Evolutionary conservation across 2,888 invertebrate genomes (phyloP).

Genomic region (Listrodromus nycthemerus): DNA sequence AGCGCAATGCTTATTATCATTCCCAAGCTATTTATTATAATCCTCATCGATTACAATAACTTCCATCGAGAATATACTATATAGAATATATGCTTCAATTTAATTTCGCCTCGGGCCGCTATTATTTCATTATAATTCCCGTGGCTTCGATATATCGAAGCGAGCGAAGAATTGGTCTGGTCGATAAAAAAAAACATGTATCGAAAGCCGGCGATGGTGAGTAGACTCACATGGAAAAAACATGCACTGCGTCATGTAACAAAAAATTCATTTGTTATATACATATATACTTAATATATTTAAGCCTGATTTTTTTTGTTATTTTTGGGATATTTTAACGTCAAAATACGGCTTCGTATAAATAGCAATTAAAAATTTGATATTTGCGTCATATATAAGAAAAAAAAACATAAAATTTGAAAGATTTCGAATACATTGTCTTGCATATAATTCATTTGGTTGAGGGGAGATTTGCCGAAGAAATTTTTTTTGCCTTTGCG

Average conservation of each 20-base stretch:
- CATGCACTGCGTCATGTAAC: not conserved
- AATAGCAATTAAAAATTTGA: not conserved
- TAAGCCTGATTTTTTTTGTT: not conserved
- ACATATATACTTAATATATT: too few relatives aligned
- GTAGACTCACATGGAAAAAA: not conserved
- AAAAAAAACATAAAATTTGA: not conserved
- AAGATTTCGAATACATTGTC: not conserved
- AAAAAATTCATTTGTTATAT: not conserved
- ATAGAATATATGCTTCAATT: constrained; percentile 32
- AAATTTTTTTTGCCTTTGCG: not conserved
- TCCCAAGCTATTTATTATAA: constrained; percentile 48
- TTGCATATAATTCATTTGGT: not conserved
- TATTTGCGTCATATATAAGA: not conserved
- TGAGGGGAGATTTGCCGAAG: too few relatives aligned
- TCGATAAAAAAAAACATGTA: not conserved
- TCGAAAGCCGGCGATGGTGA: not conserved
- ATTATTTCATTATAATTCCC: constrained; percentile 27
- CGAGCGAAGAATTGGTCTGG: constrained; percentile 5
- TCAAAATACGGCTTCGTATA: not conserved
- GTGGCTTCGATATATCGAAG: not conserved
- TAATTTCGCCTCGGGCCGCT: constrained; percentile 18
- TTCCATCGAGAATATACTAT: constrained; percentile 14
- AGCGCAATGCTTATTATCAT: constrained; percentile 43
- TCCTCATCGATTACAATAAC: constrained; percentile 43
- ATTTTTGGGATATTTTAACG: not conserved